phyloP scores from a whole-genome alignment of 2,113 vertebrate genomes.

The Lasiurus cinereus region DNA sequence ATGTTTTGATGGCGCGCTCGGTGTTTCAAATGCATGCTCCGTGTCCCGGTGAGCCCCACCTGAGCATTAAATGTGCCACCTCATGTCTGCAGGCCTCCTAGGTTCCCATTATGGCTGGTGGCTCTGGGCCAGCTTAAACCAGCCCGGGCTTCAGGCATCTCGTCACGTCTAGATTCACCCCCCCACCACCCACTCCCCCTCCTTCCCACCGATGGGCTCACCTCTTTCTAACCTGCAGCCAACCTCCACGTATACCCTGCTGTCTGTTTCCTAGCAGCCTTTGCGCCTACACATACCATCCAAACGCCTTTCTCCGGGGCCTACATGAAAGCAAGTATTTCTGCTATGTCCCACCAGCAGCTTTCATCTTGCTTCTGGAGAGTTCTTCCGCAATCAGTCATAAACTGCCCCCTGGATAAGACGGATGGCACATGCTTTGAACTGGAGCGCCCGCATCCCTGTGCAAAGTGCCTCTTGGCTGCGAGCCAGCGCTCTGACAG shows the following conservation, averaged over 20 bases:
- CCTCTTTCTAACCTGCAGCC: neutral
- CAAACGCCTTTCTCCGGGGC: neutral
- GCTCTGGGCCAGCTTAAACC: conserved; percentile 49
- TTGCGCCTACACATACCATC: neutral
- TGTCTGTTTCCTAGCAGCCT: neutral
- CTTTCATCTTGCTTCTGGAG: conserved; percentile 8
- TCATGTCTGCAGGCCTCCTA: conserved; percentile 69
- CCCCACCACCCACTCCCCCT: neutral
- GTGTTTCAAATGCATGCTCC: conserved; percentile 28
- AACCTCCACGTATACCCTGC: neutral
- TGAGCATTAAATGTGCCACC: conserved; percentile 60
- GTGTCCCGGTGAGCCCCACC: conserved; percentile 18
- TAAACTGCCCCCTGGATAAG: neutral
- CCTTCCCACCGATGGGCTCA: conserved; percentile 52
- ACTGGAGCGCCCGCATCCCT: neutral
- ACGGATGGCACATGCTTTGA: neutral
- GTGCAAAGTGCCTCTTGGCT: neutral
- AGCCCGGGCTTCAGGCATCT: conserved; percentile 41
- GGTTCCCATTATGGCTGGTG: conserved; percentile 63
- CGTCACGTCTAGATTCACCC: conserved; percentile 72
- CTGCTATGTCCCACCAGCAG: neutral
- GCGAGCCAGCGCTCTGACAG: neutral
- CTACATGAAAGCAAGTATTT: neutral
- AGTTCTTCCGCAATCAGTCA: conserved; percentile 28
- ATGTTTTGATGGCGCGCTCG: conserved; percentile 1